Base-by-base conservation (phyloP, 2,113 vertebrate species). In the Bothrops jararaca region DNA sequence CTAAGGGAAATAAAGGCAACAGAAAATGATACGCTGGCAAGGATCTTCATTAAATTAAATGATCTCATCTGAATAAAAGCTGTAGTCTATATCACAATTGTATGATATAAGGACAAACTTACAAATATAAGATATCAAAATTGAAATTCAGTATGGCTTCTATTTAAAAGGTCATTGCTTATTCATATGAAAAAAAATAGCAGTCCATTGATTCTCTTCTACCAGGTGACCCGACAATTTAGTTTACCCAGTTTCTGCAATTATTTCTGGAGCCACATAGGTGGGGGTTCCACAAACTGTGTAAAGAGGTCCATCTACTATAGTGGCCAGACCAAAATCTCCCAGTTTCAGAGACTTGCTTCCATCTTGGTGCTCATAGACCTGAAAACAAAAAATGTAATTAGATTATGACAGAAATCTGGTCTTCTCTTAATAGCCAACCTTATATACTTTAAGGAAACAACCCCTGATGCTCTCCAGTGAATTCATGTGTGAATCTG, bases 231-330 rank as follows among this genome's bases (percentile, higher is more conserved):
- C 56, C 6, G 48, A 90, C 7, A 93, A 93, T 54, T 53, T 1
- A 20, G 88, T 97, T 98, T 97, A 99, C 99, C 99, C 99, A 2
- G 98, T 98, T 97, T 99, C 99, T 89, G 99, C 98, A 0, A 99
- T 98, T 95, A 99, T 99, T 96, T 99, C 99, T 88, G 99, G 99
- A 94, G 99, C 99, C 95, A 99, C 99, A 39, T 99, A 99, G 42
- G 99, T 99, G 6, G 99, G 99, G 2, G 99, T 99, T 53, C 99
- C 99, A 96, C 99, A 99, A 88, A 99, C 98, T 3, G 98, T 99
- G 88, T 98, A 99, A 29, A 99, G 97, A 74, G 98, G 98, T 53
- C 99, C 99, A 11, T 99, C 99, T 23, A 99, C 99, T 53, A 99
- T 97, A 0, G 99, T 99, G 60, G 99, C 99, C 97, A 99, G 96